Percentiles rank a stretch among this genome's conserved stretches.
phyloP scores from a whole-genome alignment of 2,113 vertebrate genomes.

The Propithecus coquereli region DNA sequence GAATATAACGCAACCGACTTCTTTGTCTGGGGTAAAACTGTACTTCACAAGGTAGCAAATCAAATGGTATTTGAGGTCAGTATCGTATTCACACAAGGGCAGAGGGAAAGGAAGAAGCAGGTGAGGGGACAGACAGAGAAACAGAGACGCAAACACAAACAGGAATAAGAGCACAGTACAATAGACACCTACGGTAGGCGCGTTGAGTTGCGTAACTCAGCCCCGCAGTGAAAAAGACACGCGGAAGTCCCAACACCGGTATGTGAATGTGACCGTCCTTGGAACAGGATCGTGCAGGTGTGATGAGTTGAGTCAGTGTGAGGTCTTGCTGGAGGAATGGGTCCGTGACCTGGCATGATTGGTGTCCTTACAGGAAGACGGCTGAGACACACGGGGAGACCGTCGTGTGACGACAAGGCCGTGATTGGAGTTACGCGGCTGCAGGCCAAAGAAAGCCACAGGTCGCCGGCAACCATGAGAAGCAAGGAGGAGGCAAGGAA shows the following conservation, averaged over 20 bases:
- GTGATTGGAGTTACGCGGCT: too few relatives aligned
- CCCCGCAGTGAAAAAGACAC: not conserved
- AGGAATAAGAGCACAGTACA: not conserved
- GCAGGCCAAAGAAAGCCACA: not conserved
- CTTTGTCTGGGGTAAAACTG: not conserved
- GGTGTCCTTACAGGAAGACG: not conserved
- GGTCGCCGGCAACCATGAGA: not conserved
- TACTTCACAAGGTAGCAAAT: not conserved
- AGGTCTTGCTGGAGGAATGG: not conserved
- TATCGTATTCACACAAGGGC: not conserved
- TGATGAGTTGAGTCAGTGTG: not conserved
- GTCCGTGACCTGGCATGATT: not conserved
- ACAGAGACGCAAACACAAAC: not conserved
- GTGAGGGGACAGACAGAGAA: not conserved
- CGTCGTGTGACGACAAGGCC: not conserved
- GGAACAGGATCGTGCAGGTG: not conserved
- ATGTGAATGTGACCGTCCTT: not conserved
- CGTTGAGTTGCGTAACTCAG: not conserved
- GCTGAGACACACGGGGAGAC: not conserved
- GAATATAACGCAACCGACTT: not conserved
- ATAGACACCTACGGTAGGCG: not conserved
- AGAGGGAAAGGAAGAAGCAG: not conserved
- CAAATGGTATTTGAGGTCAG: not conserved
- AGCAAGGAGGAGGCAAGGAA: not conserved
- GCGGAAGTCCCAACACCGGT: not conserved